A percentile compares a stretch with the other conserved stretches of the same genome.
phyloP scores from a whole-genome alignment of 1,140 invertebrate species.

The Megalopta genalis region DNA sequence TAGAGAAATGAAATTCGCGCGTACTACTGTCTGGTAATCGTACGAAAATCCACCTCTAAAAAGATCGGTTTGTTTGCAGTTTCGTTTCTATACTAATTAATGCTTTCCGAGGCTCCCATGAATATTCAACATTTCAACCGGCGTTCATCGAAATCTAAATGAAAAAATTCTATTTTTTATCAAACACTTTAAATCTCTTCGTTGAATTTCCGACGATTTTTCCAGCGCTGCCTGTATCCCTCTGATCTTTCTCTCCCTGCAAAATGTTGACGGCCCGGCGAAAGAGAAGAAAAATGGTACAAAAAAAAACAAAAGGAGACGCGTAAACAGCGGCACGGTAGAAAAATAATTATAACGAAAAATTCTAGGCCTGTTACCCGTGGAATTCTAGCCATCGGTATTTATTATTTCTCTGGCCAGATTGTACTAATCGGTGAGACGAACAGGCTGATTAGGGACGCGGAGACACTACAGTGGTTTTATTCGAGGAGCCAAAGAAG shows the following conservation, averaged over 20 bases:
- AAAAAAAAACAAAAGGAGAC: neutral
- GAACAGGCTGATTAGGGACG: conserved; percentile 14
- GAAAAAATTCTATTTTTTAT: conserved; percentile 1
- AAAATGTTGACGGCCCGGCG: neutral
- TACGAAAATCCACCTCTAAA: too few relatives aligned
- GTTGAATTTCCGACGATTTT: neutral
- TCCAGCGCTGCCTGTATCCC: neutral
- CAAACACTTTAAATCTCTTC: neutral
- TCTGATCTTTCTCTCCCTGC: neutral
- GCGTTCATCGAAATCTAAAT: neutral
- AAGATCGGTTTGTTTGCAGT: too few relatives aligned
- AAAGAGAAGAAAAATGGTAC: neutral
- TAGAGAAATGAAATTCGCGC: too few relatives aligned
- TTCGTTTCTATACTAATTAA: too few relatives aligned
- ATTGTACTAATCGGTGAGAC: conserved; percentile 43
- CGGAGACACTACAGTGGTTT: conserved; percentile 2
- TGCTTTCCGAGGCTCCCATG: too few relatives aligned
- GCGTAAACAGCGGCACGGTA: too few relatives aligned
- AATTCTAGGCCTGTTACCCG: neutral
- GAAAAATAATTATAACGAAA: conserved; percentile 7
- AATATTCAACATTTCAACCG: too few relatives aligned
- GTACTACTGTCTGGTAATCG: too few relatives aligned
- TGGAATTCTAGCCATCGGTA: neutral
- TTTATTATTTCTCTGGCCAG: conserved; percentile 20
- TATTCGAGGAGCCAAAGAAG: conserved; percentile 27